Percentiles rank a stretch among this genome's conserved stretches.
phyloP scores from a whole-genome alignment of 2,797 vertebrate species.

The Siniperca undulata region DNA sequence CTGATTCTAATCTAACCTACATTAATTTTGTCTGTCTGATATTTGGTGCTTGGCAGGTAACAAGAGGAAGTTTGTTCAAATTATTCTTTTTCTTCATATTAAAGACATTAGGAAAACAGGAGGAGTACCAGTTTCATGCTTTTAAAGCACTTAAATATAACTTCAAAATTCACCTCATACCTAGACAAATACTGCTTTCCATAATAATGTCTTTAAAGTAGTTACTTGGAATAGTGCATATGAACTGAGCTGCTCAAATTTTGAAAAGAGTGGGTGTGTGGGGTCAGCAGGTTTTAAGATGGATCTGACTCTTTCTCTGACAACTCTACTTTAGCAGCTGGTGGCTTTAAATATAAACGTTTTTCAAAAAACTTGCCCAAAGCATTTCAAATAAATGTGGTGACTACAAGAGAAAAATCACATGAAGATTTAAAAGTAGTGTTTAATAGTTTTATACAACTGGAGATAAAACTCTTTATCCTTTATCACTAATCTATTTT shows the following conservation, averaged over 20 bases:
- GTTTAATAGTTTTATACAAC: constrained; percentile 10
- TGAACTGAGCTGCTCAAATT: neutral
- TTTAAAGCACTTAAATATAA: constrained; percentile 27
- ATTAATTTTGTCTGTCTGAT: neutral
- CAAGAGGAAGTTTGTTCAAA: neutral
- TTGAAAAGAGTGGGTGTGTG: constrained; percentile 14
- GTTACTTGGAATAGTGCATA: neutral
- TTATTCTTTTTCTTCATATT: neutral
- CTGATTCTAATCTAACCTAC: neutral
- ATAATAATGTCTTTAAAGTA: neutral
- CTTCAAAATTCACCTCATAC: neutral
- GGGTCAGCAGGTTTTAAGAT: constrained; percentile 34
- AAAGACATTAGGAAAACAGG: neutral
- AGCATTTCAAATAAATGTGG: constrained; percentile 8
- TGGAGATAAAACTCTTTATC: constrained; percentile 39
- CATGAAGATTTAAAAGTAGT: constrained; percentile 23
- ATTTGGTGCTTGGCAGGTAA: neutral
- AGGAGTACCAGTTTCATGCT: neutral
- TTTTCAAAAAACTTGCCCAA: neutral
- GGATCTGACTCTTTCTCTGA: constrained; percentile 1
- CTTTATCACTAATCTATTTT: constrained; percentile 28
- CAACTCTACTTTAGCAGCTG: constrained; percentile 8
- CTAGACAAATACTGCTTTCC: neutral
- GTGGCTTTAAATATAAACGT: constrained; percentile 15
- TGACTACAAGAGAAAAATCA: constrained; percentile 20